Conservation (phyloP, 2,797 vertebrate species). For the Argyrosomus regius region DNA sequence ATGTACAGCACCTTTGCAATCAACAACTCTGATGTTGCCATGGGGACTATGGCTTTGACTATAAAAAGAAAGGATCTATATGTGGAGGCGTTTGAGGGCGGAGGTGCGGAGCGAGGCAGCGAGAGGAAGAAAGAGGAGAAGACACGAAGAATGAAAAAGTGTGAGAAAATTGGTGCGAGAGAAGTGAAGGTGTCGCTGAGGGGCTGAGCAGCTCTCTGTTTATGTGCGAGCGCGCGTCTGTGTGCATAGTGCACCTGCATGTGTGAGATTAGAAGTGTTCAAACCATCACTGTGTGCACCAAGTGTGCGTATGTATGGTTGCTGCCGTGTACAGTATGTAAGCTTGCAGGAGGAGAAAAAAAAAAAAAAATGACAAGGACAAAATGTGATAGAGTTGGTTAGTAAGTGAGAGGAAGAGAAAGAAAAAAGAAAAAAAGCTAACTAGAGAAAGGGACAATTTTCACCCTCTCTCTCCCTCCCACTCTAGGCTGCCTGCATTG, state of each 20-base stretch:
- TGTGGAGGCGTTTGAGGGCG: slow-evolving; percentile 76
- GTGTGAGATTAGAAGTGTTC: slow-evolving; percentile 62
- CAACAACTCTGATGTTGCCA: slow-evolving; percentile 83
- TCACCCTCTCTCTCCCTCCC: slow-evolving; percentile 62
- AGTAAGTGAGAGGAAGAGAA: slow-evolving; percentile 74
- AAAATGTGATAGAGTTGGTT: slow-evolving; percentile 80
- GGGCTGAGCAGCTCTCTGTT: slow-evolving; percentile 66
- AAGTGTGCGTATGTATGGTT: slow-evolving; percentile 24
- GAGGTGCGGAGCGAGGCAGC: slow-evolving; percentile 76
- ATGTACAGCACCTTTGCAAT: slow-evolving; percentile 81
- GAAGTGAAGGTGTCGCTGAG: slow-evolving; percentile 74
- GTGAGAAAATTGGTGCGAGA: slow-evolving; percentile 81
- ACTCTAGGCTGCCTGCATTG: slow-evolving; percentile 73
- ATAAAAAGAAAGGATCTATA: slow-evolving; percentile 85
- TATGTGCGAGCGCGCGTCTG: slow-evolving; percentile 56
- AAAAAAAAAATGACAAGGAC: slow-evolving; percentile 71
- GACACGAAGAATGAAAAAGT: slow-evolving; percentile 72
- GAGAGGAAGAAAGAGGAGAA: slow-evolving; percentile 71
- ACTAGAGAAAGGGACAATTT: slow-evolving; percentile 77
- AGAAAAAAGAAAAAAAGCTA: slow-evolving; percentile 52
- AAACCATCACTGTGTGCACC: slow-evolving; percentile 20
- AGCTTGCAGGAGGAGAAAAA: slow-evolving; percentile 37
- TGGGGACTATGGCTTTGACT: slow-evolving; percentile 81
- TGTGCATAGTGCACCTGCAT: slow-evolving; percentile 61
- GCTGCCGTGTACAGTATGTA: slow-evolving; percentile 28